phyloP scores from a whole-genome alignment of 2,113 vertebrate genomes.

The Athene noctua region DNA sequence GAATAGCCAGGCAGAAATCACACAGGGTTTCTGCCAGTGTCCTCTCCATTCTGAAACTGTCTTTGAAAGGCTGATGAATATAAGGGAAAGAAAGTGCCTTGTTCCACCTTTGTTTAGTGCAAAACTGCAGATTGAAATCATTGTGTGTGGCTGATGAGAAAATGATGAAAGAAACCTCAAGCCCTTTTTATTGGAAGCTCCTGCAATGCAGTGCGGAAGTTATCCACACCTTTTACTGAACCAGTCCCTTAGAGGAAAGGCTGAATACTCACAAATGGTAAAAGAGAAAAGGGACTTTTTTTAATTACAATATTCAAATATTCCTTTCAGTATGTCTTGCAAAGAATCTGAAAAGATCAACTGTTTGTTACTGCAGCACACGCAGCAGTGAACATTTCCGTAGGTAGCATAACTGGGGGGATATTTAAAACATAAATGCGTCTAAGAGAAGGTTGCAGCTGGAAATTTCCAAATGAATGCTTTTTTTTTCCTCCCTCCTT shows the following conservation, averaged over 20 bases:
- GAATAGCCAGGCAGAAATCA: neutral
- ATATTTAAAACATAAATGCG: neutral
- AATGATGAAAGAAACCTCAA: constrained; percentile 24
- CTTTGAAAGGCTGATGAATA: neutral
- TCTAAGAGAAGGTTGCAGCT: neutral
- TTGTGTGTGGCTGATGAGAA: constrained; percentile 43
- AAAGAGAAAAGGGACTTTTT: neutral
- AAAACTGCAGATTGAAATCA: constrained; percentile 16
- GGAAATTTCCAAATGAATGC: constrained; percentile 35
- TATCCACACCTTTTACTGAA: neutral
- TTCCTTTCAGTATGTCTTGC: neutral
- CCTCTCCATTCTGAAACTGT: neutral
- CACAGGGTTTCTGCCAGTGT: neutral
- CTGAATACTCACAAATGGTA: neutral
- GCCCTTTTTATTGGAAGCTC: neutral
- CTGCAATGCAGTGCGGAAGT: neutral
- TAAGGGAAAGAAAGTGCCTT: neutral
- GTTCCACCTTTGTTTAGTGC: neutral
- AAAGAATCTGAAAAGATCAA: neutral
- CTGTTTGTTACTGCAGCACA: neutral
- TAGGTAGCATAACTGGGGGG: neutral
- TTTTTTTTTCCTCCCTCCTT: neutral
- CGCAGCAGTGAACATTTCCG: neutral
- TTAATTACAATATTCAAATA: constrained; percentile 24
- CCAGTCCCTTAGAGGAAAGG: neutral